These are phyloP conservation scores for Numenius phaeopus DNA, from an alignment of 2,797 vertebrate genomes.

Conservation along the genomic window DNA sequence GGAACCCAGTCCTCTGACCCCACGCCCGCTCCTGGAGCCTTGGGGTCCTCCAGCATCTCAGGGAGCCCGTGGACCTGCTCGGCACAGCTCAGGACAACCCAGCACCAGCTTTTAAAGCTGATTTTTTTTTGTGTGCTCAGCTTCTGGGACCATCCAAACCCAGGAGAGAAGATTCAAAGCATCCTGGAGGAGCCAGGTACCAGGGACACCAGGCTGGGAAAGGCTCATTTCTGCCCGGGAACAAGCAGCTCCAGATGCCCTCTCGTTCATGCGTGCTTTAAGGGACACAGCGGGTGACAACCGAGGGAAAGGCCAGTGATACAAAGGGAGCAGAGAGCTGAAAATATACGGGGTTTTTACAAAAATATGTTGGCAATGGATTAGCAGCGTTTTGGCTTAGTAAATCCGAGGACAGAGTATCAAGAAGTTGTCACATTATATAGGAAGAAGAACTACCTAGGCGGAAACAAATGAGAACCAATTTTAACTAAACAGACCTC, in stretches of 20 bases:
- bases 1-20: not conserved
- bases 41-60: not conserved
- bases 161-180: not conserved
- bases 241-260: not conserved
- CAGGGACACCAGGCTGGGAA: not conserved
- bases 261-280: rapidly evolving
- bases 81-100: not conserved
- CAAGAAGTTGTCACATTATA: constrained; percentile 59
- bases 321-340: not conserved
- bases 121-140: not conserved
- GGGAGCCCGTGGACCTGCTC: not conserved
- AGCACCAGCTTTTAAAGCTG: not conserved
- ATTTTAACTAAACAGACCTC: constrained; percentile 78
- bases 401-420: constrained; percentile 43
- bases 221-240: not conserved
- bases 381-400: constrained; percentile 15
- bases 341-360: not conserved
- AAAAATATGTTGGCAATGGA: not conserved
- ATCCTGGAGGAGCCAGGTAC: rapidly evolving
- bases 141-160: not conserved
- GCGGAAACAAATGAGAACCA: constrained; percentile 80
- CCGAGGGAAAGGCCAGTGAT: not conserved
- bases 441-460: constrained; percentile 58
- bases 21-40: rapidly evolving
- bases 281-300: not conserved